A percentile compares a stretch with the other conserved stretches of the same genome.
Evolutionary conservation across 2,797 vertebrate species (phyloP).

Genomic region (Xenentodon cancila): DNA sequence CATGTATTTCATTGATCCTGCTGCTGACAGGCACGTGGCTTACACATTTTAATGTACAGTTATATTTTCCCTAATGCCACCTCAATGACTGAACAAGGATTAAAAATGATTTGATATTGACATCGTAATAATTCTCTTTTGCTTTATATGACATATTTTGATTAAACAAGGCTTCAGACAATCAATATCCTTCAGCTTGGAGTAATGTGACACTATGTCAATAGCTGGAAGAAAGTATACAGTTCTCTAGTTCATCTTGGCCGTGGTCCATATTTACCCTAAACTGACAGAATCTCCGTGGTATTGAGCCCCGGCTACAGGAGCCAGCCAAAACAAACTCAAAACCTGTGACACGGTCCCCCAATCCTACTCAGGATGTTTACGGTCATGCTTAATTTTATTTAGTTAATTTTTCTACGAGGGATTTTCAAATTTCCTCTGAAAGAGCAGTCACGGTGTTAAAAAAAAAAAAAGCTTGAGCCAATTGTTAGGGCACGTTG

Average conservation of each 20-base stretch:
- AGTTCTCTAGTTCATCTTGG: conserved; percentile 49
- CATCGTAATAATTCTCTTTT: conserved; percentile 61
- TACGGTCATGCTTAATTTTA: conserved; percentile 10
- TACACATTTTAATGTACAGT: conserved; percentile 56
- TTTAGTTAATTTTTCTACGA: conserved; percentile 8
- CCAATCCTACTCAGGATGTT: conserved; percentile 15
- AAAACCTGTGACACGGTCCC: conserved; percentile 21
- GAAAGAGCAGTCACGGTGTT: conserved; percentile 21
- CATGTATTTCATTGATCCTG: conserved; percentile 69
- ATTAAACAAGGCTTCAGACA: conserved; percentile 52
- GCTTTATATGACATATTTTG: conserved; percentile 61
- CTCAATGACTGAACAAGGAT: conserved; percentile 42
- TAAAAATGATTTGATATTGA: conserved; percentile 72
- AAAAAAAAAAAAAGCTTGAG: conserved; percentile 25
- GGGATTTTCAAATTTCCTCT: conserved; percentile 6
- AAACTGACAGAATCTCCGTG: conserved; percentile 45
- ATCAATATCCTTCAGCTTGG: conserved; percentile 59
- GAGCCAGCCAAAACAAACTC: conserved; percentile 55
- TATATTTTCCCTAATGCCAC: conserved; percentile 66
- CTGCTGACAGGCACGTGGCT: conserved; percentile 61
- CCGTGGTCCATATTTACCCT: conserved; percentile 51
- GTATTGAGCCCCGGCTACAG: not conserved
- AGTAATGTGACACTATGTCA: conserved; percentile 61
- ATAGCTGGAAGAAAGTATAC: conserved; percentile 48
- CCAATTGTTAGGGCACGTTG: too few species aligned